Evolutionary conservation across 2,113 vertebrate species (phyloP), one percentile per base, ranked within the genome.

Genomic region (Gnathonemus echidnorhynchus): DNA sequence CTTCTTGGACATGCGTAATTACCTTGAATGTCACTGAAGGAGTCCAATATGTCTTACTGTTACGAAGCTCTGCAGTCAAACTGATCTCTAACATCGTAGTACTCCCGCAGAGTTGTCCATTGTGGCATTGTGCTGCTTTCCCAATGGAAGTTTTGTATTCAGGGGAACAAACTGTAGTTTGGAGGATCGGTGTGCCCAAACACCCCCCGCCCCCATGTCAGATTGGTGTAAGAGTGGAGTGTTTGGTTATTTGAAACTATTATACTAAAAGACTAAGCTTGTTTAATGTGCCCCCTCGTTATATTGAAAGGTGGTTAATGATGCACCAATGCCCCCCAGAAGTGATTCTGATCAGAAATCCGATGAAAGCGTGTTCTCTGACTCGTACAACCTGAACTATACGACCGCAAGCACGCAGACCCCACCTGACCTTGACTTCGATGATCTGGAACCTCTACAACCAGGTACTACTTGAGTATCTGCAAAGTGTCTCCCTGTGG

Each of bases 401-500:
- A 96, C 94, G 89, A 97, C 96, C 85, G 96, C 96, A 52, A 98
- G 98, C 91, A 99, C 98, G 35, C 98, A 99, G 89, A 99, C 98
- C 3, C 96, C 97, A 86, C 97, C 97, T 2, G 98, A 97, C 58
- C 96, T 97, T 91, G 96, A 96, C 31, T 74, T 96, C 21, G 92
- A 95, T 0, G 97, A 98, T 19, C 96, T 97, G 2, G 95, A 96
- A 2, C 95, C 88, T 88, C 93, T 90, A 31, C 96, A 92, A 92
- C 88, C 94, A 17, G 96, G 97, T 97, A 94, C 90, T 88, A 8
- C 88, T 17, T 77, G 70, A 27, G 10, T 4, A 31, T 31, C 62
- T 31, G 62, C 58, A 10, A 1, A 31, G n/a, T 70, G 62, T 11
- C n/a, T 66, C 62, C 39, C 24, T 48, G 42, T 85, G 46, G 19